Evolutionary conservation across 1,140 invertebrate species (phyloP).

Genomic region (Cydia strobilella): DNA sequence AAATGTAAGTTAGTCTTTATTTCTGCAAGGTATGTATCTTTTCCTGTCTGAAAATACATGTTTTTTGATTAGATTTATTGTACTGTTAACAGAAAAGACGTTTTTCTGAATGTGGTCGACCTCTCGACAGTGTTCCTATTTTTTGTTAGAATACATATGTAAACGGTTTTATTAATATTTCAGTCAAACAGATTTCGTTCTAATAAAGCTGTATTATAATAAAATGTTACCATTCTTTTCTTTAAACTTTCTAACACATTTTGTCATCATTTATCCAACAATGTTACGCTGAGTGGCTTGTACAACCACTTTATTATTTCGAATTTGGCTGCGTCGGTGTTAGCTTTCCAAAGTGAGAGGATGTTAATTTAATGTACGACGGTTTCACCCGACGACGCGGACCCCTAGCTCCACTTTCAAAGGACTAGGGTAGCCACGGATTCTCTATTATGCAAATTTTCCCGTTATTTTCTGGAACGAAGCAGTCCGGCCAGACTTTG

Average conservation of each 20-base stretch:
- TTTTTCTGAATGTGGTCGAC: too few relatives aligned
- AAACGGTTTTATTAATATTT: too few relatives aligned
- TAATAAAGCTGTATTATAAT: too few relatives aligned
- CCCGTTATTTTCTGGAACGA: constrained; percentile 68
- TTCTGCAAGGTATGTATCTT: too few relatives aligned
- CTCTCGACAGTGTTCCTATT: too few relatives aligned
- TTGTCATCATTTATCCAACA: not conserved
- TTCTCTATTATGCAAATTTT: constrained; percentile 79
- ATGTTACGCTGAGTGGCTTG: constrained; percentile 31
- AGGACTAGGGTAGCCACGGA: constrained; percentile 71
- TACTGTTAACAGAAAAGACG: too few relatives aligned
- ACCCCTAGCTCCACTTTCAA: constrained; percentile 63
- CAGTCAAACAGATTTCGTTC: too few relatives aligned
- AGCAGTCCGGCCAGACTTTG: constrained; percentile 69
- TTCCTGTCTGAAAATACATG: too few relatives aligned
- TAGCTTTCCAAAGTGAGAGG: constrained; percentile 62
- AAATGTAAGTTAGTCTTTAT: too few relatives aligned
- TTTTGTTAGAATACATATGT: too few relatives aligned
- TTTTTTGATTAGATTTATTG: too few relatives aligned
- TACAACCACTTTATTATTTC: constrained; percentile 36
- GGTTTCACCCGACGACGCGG: constrained; percentile 66
- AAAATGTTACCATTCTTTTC: too few relatives aligned
- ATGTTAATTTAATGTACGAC: constrained; percentile 75
- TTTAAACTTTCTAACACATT: not conserved
- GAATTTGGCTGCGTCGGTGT: constrained; percentile 57